Evolutionary conservation across 2,888 invertebrate genomes (phyloP).

Genomic region (Lochmaea capreae): DNA sequence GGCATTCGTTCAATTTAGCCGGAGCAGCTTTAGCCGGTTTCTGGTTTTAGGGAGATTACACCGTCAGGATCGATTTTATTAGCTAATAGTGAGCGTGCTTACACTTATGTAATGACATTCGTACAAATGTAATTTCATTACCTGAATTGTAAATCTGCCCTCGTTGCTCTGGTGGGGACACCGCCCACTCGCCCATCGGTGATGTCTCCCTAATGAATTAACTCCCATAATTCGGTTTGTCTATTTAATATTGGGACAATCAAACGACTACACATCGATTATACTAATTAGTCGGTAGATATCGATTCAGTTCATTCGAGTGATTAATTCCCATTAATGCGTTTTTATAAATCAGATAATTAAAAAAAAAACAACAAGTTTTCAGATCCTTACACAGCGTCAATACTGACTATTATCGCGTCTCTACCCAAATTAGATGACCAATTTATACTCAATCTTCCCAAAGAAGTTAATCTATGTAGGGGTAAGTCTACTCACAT

Average conservation of each 20-base stretch:
- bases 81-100: slow-evolving; percentile 65
- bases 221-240: slow-evolving; percentile 53
- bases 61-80: slow-evolving; percentile 63
- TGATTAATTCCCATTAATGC: not conserved
- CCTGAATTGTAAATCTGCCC: slow-evolving; percentile 64
- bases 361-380: no score
- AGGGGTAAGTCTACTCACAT: no score
- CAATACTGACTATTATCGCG: no score
- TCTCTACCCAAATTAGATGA: no score
- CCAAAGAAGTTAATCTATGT: no score
- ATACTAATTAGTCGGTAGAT: slow-evolving; percentile 36
- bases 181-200: slow-evolving; percentile 36
- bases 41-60: slow-evolving; percentile 61
- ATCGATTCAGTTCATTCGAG: slow-evolving; percentile 7
- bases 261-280: slow-evolving; percentile 52
- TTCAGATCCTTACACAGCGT: no score
- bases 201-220: slow-evolving; percentile 61
- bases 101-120: slow-evolving; percentile 65
- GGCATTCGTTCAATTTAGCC: slow-evolving; percentile 56
- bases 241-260: slow-evolving; percentile 52
- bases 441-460: no score
- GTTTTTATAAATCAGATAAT: no score
- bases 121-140: slow-evolving; percentile 65
- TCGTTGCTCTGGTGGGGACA: slow-evolving; percentile 36
- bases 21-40: slow-evolving; percentile 37